Percentiles rank a stretch among this genome's conserved stretches.
phyloP scores from a whole-genome alignment of 2,888 invertebrate genomes.

The Deilephila porcellus region DNA sequence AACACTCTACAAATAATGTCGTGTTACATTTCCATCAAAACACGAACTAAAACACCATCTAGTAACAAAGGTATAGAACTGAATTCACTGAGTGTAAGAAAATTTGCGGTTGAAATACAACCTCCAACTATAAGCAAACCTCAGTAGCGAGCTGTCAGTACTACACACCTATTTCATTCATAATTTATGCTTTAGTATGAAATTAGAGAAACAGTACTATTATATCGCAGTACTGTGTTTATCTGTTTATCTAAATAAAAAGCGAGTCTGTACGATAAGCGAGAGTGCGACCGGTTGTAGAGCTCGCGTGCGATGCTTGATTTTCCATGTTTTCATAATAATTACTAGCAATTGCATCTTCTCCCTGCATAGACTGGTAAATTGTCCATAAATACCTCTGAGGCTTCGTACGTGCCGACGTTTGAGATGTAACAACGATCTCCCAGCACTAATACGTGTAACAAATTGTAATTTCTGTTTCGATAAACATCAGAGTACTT shows the following conservation, averaged over 20 bases:
- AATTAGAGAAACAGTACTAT: constrained; percentile 24
- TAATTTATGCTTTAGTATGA: constrained; percentile 3
- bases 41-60: background rate
- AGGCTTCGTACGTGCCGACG: constrained; percentile 10
- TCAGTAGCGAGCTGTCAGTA: background rate
- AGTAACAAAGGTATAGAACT: background rate
- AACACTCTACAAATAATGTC: too few relatives aligned
- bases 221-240: constrained; percentile 30
- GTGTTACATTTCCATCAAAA: background rate
- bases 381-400: constrained; percentile 4
- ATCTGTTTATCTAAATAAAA: constrained; percentile 41
- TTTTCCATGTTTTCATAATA: constrained; percentile 41
- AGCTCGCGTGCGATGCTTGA: constrained; percentile 33
- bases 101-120: constrained; percentile 7
- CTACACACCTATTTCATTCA: constrained; percentile 9
- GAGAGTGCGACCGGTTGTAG: constrained; percentile 42
- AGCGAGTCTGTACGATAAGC: constrained; percentile 37
- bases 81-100: background rate
- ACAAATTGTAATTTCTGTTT: background rate
- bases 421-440: constrained; percentile 22
- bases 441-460: constrained; percentile 4
- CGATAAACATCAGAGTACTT: background rate
- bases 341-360: constrained; percentile 38
- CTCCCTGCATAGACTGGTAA: constrained; percentile 27
- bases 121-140: background rate